These are phyloP conservation scores for Schizothorax lantsangensis DNA, from an alignment of 2,797 vertebrate genomes.

Conservation along the genomic window DNA sequence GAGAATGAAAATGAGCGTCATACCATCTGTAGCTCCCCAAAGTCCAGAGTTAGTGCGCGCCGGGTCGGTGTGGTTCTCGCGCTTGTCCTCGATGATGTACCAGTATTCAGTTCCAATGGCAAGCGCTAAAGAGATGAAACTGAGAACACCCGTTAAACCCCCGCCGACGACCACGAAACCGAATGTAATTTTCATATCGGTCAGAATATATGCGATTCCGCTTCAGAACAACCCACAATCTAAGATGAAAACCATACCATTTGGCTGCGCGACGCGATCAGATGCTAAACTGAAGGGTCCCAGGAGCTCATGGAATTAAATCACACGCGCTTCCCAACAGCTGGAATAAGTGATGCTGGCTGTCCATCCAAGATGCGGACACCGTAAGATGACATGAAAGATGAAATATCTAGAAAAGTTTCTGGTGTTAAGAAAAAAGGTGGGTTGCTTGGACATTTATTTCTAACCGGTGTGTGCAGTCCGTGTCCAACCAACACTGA, in stretches of 20 bases:
- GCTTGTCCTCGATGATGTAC: conserved; percentile 80
- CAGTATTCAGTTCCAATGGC: conserved; percentile 82
- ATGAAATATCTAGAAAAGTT: background rate
- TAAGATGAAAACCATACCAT: background rate
- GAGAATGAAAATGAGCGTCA: background rate
- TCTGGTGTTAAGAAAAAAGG: background rate
- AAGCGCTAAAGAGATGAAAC: conserved; percentile 76
- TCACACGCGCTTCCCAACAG: background rate
- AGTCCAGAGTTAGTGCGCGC: conserved; percentile 79
- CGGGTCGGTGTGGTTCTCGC: conserved; percentile 64
- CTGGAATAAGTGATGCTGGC: conserved; percentile 7
- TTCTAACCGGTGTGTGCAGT: background rate
- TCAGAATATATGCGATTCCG: background rate
- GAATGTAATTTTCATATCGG: conserved; percentile 68
- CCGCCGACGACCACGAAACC: conserved; percentile 72
- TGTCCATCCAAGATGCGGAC: background rate
- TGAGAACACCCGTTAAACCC: conserved; percentile 76
- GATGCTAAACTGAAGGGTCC: background rate
- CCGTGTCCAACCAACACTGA: background rate
- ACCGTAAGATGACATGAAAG: background rate
- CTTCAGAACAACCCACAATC: background rate
- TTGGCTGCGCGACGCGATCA: background rate
- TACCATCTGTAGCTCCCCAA: conserved; percentile 81
- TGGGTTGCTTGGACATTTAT: background rate
- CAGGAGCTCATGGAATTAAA: background rate